Evolutionary conservation across 1,140 invertebrate genomes (phyloP).

Genomic region (Ceratosolen fusciceps): DNA sequence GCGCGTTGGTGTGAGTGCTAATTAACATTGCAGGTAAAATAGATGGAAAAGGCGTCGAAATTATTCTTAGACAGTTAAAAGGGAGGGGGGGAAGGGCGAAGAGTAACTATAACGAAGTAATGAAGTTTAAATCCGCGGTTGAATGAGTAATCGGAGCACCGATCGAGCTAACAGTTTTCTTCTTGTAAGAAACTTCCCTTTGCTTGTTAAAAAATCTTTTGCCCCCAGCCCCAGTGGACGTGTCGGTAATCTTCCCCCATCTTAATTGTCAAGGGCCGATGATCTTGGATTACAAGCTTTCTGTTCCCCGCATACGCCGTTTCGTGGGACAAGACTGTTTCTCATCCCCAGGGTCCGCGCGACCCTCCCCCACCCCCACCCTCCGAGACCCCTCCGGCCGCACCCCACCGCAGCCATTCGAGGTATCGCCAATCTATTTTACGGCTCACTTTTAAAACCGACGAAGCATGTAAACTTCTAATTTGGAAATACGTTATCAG

Average conservation of each 20-base stretch:
- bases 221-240: background rate
- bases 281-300: background rate
- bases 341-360: background rate
- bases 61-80: no score
- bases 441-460: slow-evolving; percentile 23
- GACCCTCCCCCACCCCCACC: no score
- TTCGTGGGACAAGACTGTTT: slow-evolving; percentile 16
- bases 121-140: background rate
- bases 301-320: background rate
- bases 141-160: background rate
- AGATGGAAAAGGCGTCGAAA: no score
- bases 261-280: background rate
- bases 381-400: no score
- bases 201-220: background rate
- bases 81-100: no score
- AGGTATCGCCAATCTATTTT: slow-evolving; percentile 18
- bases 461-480: slow-evolving; percentile 12
- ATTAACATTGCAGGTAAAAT: no score
- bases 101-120: no score
- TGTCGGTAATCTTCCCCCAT: background rate
- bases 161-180: background rate
- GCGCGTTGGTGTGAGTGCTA: no score
- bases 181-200: background rate
- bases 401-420: no score
- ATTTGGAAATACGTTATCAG: slow-evolving; percentile 9